Percentiles rank a stretch among this genome's conserved stretches.
Conservation (phyloP, 2,797 vertebrate genomes). For the Coregonus ussuriensis region DNA sequence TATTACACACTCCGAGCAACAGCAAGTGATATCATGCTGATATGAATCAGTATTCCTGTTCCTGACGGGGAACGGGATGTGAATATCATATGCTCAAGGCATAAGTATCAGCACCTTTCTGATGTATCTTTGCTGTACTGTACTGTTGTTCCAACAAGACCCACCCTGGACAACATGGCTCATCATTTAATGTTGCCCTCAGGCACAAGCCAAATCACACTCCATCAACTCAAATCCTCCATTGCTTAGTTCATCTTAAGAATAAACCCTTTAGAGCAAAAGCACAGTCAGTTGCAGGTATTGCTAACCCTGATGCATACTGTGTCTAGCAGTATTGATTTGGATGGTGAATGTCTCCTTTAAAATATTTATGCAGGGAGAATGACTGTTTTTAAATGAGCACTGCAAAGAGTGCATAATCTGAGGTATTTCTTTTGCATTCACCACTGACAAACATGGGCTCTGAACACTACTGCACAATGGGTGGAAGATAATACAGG, state of each 20-base stretch:
- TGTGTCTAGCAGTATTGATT: slow-evolving; percentile 1
- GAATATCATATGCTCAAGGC: slow-evolving; percentile 13
- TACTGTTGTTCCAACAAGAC: too few relatives aligned
- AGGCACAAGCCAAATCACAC: background rate
- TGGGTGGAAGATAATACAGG: background rate
- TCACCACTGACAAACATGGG: background rate
- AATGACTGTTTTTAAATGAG: background rate
- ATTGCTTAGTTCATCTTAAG: background rate
- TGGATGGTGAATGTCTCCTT: background rate
- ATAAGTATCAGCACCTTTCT: slow-evolving; percentile 10
- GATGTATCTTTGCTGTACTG: too few relatives aligned
- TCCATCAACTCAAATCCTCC: background rate
- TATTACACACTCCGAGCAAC: background rate
- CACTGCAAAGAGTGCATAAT: slow-evolving; percentile 4
- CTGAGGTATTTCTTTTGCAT: background rate
- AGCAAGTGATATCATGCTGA: slow-evolving; percentile 20
- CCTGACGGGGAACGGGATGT: slow-evolving; percentile 26
- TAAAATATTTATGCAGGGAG: slow-evolving; percentile 1
- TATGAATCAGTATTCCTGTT: slow-evolving; percentile 30
- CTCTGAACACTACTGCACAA: background rate
- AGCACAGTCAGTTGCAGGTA: background rate
- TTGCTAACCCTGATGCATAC: background rate
- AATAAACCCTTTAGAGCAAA: background rate
- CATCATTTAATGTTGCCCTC: background rate
- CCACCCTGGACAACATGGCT: background rate